Evolutionary conservation across 2,888 invertebrate species (phyloP).

Genomic region (Ptilodon capucinus): DNA sequence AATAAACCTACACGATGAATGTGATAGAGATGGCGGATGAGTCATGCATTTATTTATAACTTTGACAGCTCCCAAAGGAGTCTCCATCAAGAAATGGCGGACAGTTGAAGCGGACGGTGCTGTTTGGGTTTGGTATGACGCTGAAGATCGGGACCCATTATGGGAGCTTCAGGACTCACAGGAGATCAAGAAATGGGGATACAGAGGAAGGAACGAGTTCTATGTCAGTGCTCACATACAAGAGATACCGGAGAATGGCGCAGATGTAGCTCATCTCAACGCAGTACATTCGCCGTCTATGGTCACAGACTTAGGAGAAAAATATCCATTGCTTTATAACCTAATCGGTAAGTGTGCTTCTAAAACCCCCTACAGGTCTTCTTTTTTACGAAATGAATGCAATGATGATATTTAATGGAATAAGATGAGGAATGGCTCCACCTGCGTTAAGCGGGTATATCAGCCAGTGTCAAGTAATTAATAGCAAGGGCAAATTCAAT

Average conservation of each 20-base stretch:
- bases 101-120: constrained; percentile 87
- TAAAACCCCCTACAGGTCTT: too few relatives aligned
- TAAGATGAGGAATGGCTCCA: too few relatives aligned
- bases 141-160: constrained; percentile 85
- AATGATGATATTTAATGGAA: too few relatives aligned
- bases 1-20: too few relatives aligned
- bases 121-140: constrained; percentile 93
- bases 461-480: too few relatives aligned
- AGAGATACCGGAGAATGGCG: constrained; percentile 96
- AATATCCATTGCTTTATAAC: constrained; percentile 50
- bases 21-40: too few relatives aligned
- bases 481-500: too few relatives aligned
- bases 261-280: constrained; percentile 91
- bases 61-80: constrained; percentile 86
- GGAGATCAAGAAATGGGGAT: constrained; percentile 84
- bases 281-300: constrained; percentile 87
- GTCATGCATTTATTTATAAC: too few relatives aligned
- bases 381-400: too few relatives aligned
- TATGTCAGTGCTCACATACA: constrained; percentile 89
- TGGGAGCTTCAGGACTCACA: constrained; percentile 85
- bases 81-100: constrained; percentile 87
- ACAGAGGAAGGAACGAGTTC: constrained; percentile 90
- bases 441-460: too few relatives aligned
- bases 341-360: too few relatives aligned
- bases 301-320: constrained; percentile 60